These are phyloP conservation scores for Drosophila macrothrix DNA, from an alignment of 2,888 invertebrate genomes.

Conservation along the genomic window DNA sequence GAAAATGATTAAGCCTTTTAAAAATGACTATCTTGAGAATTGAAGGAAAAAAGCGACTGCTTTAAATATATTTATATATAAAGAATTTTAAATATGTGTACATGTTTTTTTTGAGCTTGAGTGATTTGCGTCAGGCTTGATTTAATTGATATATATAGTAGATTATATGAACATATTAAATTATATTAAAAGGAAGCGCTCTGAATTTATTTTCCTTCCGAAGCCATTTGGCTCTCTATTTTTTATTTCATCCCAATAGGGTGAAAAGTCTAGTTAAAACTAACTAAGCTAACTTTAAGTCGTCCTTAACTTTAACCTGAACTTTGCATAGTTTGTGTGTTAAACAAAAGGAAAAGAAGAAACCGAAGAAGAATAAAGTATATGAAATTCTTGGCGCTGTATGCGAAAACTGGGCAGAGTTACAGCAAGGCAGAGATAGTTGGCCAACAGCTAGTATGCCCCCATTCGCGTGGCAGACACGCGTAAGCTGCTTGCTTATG, in stretches of 20 bases:
- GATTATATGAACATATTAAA: neutral
- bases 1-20: neutral
- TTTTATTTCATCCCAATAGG: conserved; percentile 36
- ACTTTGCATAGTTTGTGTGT: conserved; percentile 57
- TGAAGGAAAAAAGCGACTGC: neutral
- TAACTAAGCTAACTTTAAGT: conserved; percentile 27
- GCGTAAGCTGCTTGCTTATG: conserved; percentile 72
- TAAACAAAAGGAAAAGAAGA: neutral
- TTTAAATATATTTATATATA: neutral
- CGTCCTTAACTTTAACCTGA: conserved; percentile 50
- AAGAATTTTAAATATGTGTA: neutral
- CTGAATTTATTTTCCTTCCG: neutral
- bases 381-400: conserved; percentile 27
- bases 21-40: neutral
- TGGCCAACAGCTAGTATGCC: conserved; percentile 19
- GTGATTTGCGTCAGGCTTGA: neutral
- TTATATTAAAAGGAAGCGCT: neutral
- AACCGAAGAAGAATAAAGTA: neutral
- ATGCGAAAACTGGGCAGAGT: conserved; percentile 45
- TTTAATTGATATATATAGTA: neutral
- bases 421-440: conserved; percentile 24
- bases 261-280: conserved; percentile 54
- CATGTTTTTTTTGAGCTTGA: neutral
- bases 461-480: conserved; percentile 33
- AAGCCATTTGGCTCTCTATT: neutral